phyloP scores from a whole-genome alignment of 2,113 vertebrate genomes.

The Salvelinus sp. region DNA sequence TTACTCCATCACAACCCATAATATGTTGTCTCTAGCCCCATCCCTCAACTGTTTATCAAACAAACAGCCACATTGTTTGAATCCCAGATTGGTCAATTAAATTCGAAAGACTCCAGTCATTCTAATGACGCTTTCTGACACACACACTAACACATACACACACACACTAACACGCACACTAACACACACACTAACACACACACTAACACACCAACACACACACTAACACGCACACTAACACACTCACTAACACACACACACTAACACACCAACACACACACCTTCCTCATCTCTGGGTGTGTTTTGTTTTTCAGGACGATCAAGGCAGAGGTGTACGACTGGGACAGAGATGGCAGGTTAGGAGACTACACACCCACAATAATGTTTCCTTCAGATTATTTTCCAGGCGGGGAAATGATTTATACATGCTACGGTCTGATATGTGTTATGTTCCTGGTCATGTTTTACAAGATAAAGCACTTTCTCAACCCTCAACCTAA shows the following conservation, averaged over 20 bases:
- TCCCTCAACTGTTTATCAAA: too few species aligned
- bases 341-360: conserved; percentile 95
- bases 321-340: conserved; percentile 93
- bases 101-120: conserved; percentile 22
- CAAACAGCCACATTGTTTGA: background rate
- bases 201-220: too few species aligned
- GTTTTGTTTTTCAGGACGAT: conserved; percentile 77
- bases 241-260: too few species aligned
- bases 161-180: too few species aligned
- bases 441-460: too few species aligned
- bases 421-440: background rate
- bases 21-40: too few species aligned
- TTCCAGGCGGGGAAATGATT: background rate
- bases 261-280: background rate
- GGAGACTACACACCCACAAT: background rate
- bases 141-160: too few species aligned
- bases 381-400: too few species aligned
- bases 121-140: conserved; percentile 17
- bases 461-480: conserved; percentile 1
- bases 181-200: too few species aligned
- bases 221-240: too few species aligned
- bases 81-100: background rate
- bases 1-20: too few species aligned
- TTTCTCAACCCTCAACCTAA: too few species aligned
- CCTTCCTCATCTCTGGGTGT: conserved; percentile 29